Conservation (phyloP, 2,888 invertebrate genomes). For the Meandrusa payeni region DNA sequence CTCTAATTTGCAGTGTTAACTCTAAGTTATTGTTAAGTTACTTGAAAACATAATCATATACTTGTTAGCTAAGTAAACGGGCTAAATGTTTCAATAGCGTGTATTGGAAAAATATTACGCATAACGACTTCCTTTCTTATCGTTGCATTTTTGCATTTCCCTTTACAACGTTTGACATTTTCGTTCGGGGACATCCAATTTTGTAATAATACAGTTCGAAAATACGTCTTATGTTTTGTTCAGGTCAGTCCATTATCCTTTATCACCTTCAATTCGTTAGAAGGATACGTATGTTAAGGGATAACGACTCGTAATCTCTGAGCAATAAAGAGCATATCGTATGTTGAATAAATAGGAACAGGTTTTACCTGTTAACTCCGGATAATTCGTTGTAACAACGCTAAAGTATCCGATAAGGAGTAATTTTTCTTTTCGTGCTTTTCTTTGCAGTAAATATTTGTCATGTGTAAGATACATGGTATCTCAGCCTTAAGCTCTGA, state of each 20-base stretch:
- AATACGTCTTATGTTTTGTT: background rate
- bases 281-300: background rate
- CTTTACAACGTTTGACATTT: conserved; percentile 14
- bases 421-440: conserved; percentile 13
- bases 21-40: too few relatives aligned
- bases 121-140: conserved; percentile 25
- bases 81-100: conserved; percentile 7
- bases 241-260: background rate
- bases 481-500: too few relatives aligned
- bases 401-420: conserved; percentile 14
- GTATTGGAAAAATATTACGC: conserved; percentile 17
- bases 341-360: conserved; percentile 11
- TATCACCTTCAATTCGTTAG: background rate
- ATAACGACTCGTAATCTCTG: conserved; percentile 16
- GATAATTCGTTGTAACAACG: conserved; percentile 22
- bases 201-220: background rate
- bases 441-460: too few relatives aligned
- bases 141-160: conserved; percentile 25
- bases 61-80: conserved; percentile 1
- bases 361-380: conserved; percentile 18
- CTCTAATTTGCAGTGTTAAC: too few relatives aligned
- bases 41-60: too few relatives aligned
- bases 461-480: too few relatives aligned
- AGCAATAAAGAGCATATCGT: conserved; percentile 11
- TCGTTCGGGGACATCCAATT: conserved; percentile 5